phyloP scores from a whole-genome alignment of 2,113 vertebrate species.

The Sceloporus tristichus region DNA sequence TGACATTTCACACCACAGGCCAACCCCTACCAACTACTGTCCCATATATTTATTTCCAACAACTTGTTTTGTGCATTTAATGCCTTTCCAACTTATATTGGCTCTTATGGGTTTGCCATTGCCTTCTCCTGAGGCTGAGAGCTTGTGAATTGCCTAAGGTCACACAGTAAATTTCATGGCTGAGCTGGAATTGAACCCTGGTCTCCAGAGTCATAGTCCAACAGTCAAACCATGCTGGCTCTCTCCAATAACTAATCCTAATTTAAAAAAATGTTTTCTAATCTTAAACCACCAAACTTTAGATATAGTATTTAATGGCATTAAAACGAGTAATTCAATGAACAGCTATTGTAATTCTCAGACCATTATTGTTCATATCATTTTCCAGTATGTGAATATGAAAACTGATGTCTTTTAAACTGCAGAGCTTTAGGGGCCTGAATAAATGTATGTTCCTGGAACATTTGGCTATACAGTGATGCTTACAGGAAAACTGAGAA shows the following conservation, averaged over 20 bases:
- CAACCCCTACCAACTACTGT: neutral
- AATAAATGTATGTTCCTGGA: conserved; percentile 60
- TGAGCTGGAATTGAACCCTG: too few relatives aligned
- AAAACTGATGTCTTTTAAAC: conserved; percentile 52
- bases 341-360: conserved; percentile 39
- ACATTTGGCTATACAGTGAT: conserved; percentile 6
- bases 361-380: conserved; percentile 28
- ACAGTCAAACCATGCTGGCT: neutral
- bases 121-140: too few relatives aligned
- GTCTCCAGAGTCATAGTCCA: too few relatives aligned
- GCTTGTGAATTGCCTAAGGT: too few relatives aligned
- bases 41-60: neutral
- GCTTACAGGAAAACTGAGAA: conserved; percentile 43
- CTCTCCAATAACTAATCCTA: too few relatives aligned
- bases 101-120: too few relatives aligned
- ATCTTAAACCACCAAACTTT: neutral
- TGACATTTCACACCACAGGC: too few relatives aligned
- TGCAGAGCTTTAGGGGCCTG: conserved; percentile 29
- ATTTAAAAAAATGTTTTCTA: neutral
- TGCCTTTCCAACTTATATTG: too few relatives aligned
- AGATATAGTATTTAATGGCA: conserved; percentile 47
- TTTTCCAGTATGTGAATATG: conserved; percentile 45
- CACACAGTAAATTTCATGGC: too few relatives aligned
- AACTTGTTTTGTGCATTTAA: neutral
- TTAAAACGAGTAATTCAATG: conserved; percentile 57